Evolutionary conservation across 2,888 invertebrate genomes (phyloP), one percentile per base, ranked within the genome.

Genomic region (Eurytoma californica): DNA sequence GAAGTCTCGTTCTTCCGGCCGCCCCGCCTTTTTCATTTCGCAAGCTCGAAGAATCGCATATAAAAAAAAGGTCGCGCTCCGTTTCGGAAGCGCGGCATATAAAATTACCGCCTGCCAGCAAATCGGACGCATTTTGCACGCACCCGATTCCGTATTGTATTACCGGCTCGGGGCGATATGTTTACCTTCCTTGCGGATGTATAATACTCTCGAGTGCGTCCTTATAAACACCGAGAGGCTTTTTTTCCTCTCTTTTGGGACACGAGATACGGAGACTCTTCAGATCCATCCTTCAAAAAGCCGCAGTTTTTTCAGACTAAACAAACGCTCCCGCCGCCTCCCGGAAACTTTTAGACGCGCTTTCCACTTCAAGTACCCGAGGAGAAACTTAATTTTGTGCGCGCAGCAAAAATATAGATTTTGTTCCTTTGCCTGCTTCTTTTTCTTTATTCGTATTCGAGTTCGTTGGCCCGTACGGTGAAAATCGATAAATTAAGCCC

Each of bases 51-150:
- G 5, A n/a, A 53, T 4, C 53, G 53, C 4, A 2, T 24, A 24
- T 24, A 24, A 24, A 24, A 16, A 7, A n/a, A 39, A 63, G 39
- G 39, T 63, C 24, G 13, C 61, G 30, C 16, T 20, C 63, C 74
- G 51, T 60, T 13, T 28, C 58, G 76, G 76, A 69, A 9, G 39
- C 39, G 39, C 9, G 7, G 39, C 0, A 39, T 39, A 76, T 76
- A 63, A 76, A 69, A 69, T 69, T 76, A 76, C 76, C 53, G 61
- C 39, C 60, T 30, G 49, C 24, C 24, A n/a, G 18, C 61, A 3
- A 30, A 47, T 4, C 60, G n/a, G 20, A 12, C 51, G 5, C 3
- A 18, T 1, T 1, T 63, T 12, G 39, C 18, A 18, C 16, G 55
- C 30, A 20, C 1, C 39, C 55, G 57, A 72, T 78, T 78, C 61